Evolutionary conservation across 2,888 invertebrate species (phyloP), one percentile per base, ranked within the genome.

Genomic region (Merodon equestris): DNA sequence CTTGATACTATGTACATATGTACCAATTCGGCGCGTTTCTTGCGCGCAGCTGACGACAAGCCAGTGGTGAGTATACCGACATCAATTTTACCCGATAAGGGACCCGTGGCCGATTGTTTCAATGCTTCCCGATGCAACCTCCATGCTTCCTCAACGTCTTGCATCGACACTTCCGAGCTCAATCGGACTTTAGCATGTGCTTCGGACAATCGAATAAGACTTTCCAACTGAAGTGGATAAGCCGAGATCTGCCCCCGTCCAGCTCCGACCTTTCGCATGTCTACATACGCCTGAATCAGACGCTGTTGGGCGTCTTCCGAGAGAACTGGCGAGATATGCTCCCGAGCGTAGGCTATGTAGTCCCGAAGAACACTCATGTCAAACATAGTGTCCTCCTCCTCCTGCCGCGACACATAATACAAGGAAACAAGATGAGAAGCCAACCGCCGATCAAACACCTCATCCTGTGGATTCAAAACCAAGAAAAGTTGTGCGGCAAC

Each of bases 31-130:
- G 93, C 92, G 44, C 95, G 92, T 38, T 95, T 92, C 82, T 95
- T 93, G 12, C 96, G 91, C 0, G 94, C 94, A 1, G 95, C 93
- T 34, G 93, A 93, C 76, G 97, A 98, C 84, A 97, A 91, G 0
- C 99, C 99, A 0, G 98, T 98, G 0, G 98, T 97, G 51, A 99
- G 90, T 88, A 99, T 99, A 82, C 95, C 95, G 40, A 99, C 94
- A 90, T 99, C 99, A 84, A 99, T 98, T 88, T 96, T 96, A 0
- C 99, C 99, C 0, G 97, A 98, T 1, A 95, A 90, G 0, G 99
- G 99, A 91, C 99, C 99, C 0, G 97, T 96, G 0, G 99, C 98
- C 0, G 99, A 97, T 88, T 99, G 99, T 88, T 98, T 98, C 53
- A 99, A 90, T 0, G 99, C 99, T 89, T 99, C 99, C 44, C 97